Percentiles rank a stretch among this genome's conserved stretches.
Evolutionary conservation across 2,888 invertebrate genomes (phyloP).

Genomic region (Sminthurinus aureus): DNA sequence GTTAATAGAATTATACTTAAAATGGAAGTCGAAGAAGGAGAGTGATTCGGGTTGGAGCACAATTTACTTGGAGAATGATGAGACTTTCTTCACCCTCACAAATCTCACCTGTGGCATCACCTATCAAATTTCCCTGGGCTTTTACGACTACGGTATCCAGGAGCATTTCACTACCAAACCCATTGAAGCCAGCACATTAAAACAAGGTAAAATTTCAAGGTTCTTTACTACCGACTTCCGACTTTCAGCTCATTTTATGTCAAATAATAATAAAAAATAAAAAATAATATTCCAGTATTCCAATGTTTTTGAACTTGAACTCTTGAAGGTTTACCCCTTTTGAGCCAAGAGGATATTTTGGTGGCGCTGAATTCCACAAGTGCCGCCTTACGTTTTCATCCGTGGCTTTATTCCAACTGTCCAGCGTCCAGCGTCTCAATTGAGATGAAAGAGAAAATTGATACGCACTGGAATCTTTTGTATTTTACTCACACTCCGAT

Average conservation of each 20-base stretch:
- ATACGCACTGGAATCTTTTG: constrained; percentile 31
- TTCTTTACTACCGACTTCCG: no score
- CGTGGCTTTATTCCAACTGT: constrained; percentile 35
- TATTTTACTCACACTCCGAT: constrained; percentile 38
- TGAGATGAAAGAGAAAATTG: constrained; percentile 36
- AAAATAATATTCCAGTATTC: neutral
- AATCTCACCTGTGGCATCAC: constrained; percentile 38
- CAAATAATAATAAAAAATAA: neutral
- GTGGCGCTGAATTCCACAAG: constrained; percentile 23
- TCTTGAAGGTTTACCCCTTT: constrained; percentile 19
- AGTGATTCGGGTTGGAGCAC: constrained; percentile 14
- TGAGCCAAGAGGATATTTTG: constrained; percentile 30
- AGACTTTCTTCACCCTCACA: constrained; percentile 26
- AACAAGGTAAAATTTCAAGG: constrained; percentile 25
- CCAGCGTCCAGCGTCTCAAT: constrained; percentile 37
- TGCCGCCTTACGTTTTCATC: constrained; percentile 28
- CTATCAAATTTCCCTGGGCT: constrained; percentile 35
- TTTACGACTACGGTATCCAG: constrained; percentile 21
- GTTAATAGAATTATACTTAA: constrained; percentile 29
- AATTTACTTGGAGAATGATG: constrained; percentile 37
- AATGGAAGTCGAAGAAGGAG: constrained; percentile 34
- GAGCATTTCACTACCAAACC: constrained; percentile 30
- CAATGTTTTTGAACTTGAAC: constrained; percentile 11
- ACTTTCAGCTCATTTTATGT: no score
- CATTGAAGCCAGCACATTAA: constrained; percentile 33